Base-by-base conservation (phyloP, 2,797 vertebrate genomes). In the Myotis pilosus region DNA sequence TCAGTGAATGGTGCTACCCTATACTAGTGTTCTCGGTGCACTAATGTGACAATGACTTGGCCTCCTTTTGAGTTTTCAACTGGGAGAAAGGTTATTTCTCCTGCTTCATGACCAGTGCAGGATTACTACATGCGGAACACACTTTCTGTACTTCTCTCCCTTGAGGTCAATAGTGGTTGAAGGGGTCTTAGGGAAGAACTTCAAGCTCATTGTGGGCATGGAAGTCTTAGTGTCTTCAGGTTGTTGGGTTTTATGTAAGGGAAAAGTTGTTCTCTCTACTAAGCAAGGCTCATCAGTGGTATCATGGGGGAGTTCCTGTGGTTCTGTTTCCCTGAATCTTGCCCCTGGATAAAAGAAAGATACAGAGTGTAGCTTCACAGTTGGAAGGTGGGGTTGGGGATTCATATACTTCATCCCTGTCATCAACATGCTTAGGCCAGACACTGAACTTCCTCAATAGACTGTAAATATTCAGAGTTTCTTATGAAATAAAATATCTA, bases 61-160 rank as follows among this genome's bases (percentile, higher is more conserved):
- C 33, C 5, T 91, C 51, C 81, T 41, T 80, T 86, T 72, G 69
- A 81, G 53, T 44, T 95, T 94, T 94, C 91, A 85, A 1, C 23
- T 13, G 3, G 3, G 38, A 91, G 20, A 60, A 89, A 7, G 38
- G 22, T 81, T 53, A 74, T 68, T 91, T 82, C 25, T 86, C 3
- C 47, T 75, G 30, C 8, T 83, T 84, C n/a, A 12, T 68, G 87
- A 62, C 8, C 15, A 44, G 2, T 15, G n/a, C 23, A 75, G 76
- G 17, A 51, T n/a, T 80, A 22, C 44, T 64, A 16, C 80, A 74
- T 16, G 30, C 80, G 53, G 74, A 82, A 36, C 1, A 10, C 7
- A 87, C 60, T 88, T 71, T 57, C 41, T 86, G 1, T 19, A 44
- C 28, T 88, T 80, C 44, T 89, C 53, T 53, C 33, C 12, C 47